Evolutionary conservation across 1,140 invertebrate genomes (phyloP), one percentile per base, ranked within the genome.

Genomic region (Leptinotarsa defecta): DNA sequence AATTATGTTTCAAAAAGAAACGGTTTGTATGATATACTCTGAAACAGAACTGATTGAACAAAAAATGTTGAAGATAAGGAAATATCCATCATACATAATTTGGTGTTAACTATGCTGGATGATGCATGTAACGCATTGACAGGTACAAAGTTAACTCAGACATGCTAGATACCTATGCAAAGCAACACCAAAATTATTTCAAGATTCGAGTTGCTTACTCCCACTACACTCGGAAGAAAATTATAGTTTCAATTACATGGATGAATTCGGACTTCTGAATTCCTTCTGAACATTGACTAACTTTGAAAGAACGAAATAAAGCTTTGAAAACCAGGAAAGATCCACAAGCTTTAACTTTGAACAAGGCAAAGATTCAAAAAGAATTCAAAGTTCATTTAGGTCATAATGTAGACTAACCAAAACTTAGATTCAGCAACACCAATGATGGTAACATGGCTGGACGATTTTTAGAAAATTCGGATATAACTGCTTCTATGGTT

Each of bases 391-490:
- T 61, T n/a, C 67, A 71, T 6, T 75, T 73, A 62, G 67, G 68
- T 48, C 74, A 84, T 20, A 48, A 80, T 68, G 77, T 78, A 13
- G 80, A 80, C 48, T 17, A 61, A 27, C 81, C 82, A 13, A 82
- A 80, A 75, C 69, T 65, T 17, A 78, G 77, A 34, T 79, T 57
- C 48, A 76, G 82, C 6, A 79, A 73, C 20, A 76, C 76, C 13
- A 83, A 83, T 77, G 80, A 83, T 73, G 79, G 77, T 11, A 83
- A 83, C 68, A 82, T 76, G 15, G 76, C 75, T 62, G 68, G 79
- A 69, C 49, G 22, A 76, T 82, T 79, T 80, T 83, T 77, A 48
- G 71, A 73, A 68, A 81, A 78, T 76, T 34, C 69, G 22, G 65
- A 77, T 27, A 49, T 79, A 52, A 48, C 63, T 74, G 63, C 76